phyloP scores from a whole-genome alignment of 2,888 invertebrate species.

The Habrosyne pyritoides region DNA sequence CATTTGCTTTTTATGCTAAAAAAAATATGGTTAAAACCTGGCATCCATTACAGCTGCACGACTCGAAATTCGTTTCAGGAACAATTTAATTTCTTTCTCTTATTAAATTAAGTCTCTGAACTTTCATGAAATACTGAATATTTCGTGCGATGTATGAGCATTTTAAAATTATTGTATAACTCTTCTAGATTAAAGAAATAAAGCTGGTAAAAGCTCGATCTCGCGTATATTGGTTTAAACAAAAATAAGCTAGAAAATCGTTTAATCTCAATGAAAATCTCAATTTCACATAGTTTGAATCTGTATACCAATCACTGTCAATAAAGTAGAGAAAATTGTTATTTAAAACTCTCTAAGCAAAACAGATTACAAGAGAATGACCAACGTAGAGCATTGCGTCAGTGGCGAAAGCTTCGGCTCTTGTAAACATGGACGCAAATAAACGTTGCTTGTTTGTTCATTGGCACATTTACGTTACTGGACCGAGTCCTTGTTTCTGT shows the following conservation, averaged over 20 bases:
- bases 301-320: neutral
- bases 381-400: constrained; percentile 65
- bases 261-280: neutral
- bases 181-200: no score
- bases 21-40: neutral
- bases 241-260: neutral
- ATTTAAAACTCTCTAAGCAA: constrained; percentile 5
- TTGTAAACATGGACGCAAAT: constrained; percentile 78
- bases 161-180: no score
- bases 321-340: neutral
- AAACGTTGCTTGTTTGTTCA: constrained; percentile 61
- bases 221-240: neutral
- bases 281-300: neutral
- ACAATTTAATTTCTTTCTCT: neutral
- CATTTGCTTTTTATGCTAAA: neutral
- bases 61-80: neutral
- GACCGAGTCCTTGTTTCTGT: constrained; percentile 23
- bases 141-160: no score
- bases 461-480: constrained; percentile 53
- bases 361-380: constrained; percentile 29
- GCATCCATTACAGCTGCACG: neutral
- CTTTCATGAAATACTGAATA: neutral
- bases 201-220: no score
- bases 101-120: neutral
- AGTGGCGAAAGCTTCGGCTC: constrained; percentile 58